phyloP scores from a whole-genome alignment of 2,888 invertebrate genomes.

The Drosophila subquinaria region DNA sequence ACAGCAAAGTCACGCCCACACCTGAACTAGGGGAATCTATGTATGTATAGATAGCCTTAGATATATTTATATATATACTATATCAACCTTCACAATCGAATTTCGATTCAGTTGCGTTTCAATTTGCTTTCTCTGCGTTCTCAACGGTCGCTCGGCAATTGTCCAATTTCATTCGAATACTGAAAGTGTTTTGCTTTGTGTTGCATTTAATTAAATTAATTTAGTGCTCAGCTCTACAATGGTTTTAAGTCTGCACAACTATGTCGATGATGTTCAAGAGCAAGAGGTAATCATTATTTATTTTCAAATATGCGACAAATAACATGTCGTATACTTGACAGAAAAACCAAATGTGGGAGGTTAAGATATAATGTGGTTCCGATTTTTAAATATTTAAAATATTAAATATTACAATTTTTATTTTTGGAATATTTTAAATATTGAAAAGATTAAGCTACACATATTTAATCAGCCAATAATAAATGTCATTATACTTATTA shows the following conservation, averaged over 20 bases:
- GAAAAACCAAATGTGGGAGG: not conserved
- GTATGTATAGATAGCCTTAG: slow-evolving; percentile 7
- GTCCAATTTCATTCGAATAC: not conserved
- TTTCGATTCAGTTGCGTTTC: slow-evolving; percentile 41
- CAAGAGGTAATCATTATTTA: slow-evolving; percentile 55
- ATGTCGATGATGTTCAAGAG: slow-evolving; percentile 47
- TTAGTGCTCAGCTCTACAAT: slow-evolving; percentile 29
- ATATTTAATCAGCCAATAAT: too few relatives aligned
- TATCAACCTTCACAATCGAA: slow-evolving; percentile 19
- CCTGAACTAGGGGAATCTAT: slow-evolving; percentile 11
- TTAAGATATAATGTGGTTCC: not conserved
- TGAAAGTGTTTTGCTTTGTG: not conserved
- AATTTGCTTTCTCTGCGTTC: slow-evolving; percentile 24
- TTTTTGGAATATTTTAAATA: too few relatives aligned
- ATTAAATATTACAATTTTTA: too few relatives aligned
- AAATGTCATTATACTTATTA: too few relatives aligned
- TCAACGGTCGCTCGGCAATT: slow-evolving; percentile 5
- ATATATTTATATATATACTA: slow-evolving; percentile 13
- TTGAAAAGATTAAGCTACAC: too few relatives aligned
- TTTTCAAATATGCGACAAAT: not conserved
- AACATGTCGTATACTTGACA: not conserved
- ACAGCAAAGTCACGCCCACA: slow-evolving; percentile 26
- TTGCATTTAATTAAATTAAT: not conserved
- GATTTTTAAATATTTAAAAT: too few relatives aligned
- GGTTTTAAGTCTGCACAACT: slow-evolving; percentile 67